Base-by-base conservation (phyloP, 1,140 invertebrate species). In the Tetragonula clypearis region DNA sequence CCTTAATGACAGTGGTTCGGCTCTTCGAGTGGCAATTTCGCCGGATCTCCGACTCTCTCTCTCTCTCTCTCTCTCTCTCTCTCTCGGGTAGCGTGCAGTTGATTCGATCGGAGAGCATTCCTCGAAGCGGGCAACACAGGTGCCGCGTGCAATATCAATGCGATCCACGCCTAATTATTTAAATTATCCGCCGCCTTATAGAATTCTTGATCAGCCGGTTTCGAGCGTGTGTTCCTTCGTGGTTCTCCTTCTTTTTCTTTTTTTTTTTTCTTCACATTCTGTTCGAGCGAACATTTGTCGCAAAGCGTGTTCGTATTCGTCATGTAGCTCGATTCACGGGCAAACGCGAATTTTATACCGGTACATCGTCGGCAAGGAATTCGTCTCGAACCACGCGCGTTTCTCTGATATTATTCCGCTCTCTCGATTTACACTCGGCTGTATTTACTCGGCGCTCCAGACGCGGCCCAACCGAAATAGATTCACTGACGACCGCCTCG, bases 391-490 rank as follows among this genome's bases (percentile, higher is more conserved):
- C 30, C 26, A n/a, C 26, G 26, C 56, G 21, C 6, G 76, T 79
- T 84, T 55, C 82, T 72, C 53, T 62, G 75, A 76, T 56, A 83
- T 83, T 69, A 66, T 69, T 69, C 74, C 58, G 81, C 21, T 41
- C 78, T 80, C 78, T 80, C 69, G 78, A 80, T 74, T 74, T 81
- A 56, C 69, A 49, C 58, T 15, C 30, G 66, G 8, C 60, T 12
- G 78, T 73, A 74, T 85, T 85, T 80, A 58, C 78, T 68, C 60
- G 56, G 41, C 19, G 49, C 26, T 76, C 56, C 75, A 82, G 72
- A 79, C 84, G 56, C 49, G 65, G 17, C 49, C 23, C 53, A 23
- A 85, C 79, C 74, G 82, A 89, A 89, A 89, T 88, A 84, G 79
- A 78, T 49, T 65, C 23, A 41, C 68, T 12, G 21, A 23, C 23